Percentiles rank a stretch among this genome's conserved stretches.
These are phyloP conservation scores for Heliconius himera DNA, from an alignment of 1,140 invertebrate genomes.

Conservation along the genomic window DNA sequence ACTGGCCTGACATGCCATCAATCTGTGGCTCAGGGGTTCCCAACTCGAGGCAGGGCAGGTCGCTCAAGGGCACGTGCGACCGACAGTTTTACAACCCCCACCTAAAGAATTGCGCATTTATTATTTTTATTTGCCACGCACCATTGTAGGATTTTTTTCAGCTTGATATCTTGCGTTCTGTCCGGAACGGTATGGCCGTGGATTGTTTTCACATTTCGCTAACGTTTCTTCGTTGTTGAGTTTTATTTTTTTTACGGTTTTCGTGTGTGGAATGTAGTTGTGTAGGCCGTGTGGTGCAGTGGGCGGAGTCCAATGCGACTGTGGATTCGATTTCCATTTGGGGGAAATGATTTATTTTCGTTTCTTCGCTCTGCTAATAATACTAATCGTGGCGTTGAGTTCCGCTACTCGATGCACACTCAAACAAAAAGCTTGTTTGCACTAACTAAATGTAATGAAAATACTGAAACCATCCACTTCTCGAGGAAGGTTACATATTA, in stretches of 20 bases:
- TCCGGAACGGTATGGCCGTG: background rate
- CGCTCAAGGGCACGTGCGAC: conserved; percentile 65
- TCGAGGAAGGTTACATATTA: no score
- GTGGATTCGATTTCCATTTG: background rate
- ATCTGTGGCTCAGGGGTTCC: conserved; percentile 55
- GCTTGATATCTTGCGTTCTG: conserved; percentile 50
- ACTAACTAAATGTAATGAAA: no score
- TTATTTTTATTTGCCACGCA: conserved; percentile 71
- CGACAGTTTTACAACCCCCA: conserved; percentile 74
- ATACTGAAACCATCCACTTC: no score
- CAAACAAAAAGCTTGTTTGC: no score
- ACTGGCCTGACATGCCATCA: conserved; percentile 51
- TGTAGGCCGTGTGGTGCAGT: background rate
- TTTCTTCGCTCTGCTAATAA: background rate
- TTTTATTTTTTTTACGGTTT: background rate
- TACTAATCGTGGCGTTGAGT: background rate
- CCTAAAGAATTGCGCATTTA: conserved; percentile 74
- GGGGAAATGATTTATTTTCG: background rate
- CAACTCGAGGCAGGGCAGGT: conserved; percentile 46
- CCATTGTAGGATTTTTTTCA: conserved; percentile 59
- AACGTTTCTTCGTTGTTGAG: background rate
- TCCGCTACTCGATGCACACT: background rate
- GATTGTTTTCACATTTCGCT: background rate
- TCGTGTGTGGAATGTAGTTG: background rate
- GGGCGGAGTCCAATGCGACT: background rate